Base-by-base conservation (phyloP, 30 jellyfish, hydroid and myxozoan species). In the Aurelia coerulea region DNA sequence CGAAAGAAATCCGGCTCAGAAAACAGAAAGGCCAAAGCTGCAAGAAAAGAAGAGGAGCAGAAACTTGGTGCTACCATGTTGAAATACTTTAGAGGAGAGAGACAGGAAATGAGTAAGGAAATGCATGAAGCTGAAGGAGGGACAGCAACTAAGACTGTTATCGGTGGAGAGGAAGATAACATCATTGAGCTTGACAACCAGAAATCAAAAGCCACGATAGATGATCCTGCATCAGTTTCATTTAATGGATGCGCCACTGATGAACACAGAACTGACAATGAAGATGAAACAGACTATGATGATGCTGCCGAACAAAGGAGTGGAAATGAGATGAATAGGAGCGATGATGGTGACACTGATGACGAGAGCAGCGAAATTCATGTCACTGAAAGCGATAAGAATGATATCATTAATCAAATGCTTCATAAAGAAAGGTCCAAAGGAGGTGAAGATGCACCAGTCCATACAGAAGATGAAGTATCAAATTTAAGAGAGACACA, bases 1-100 rank as follows among this genome's bases (percentile, higher is more conserved):
- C 65, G 88, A 77, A 64, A 80, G 84, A 80, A 80, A 49, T 50
- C 77, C 65, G 90, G 90, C 18, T 70, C 84, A 18, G 90, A 80
- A 67, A 62, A 63, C 72, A 65, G 74, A 41, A 80, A 67, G 42
- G 73, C 74, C 2, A 67, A 80, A 19, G 53, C 53, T 42, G 53
- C 53, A 42, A 42, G 53, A 42, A 42, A 42, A 42, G 53, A 42
- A 60, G 89, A 79, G 29, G 81, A 79, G 68, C 8, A 34, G 39
- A 79, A 62, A 49, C 89, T 78, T 64, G 70, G 89, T 12, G 81
- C 19, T 64, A 1, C 42, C 5, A 78, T 78, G 84, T 4, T 64
- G 80, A 78, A 78, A 32, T 78, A 78, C 51, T 78, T 78, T 78
- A 59, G 53, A 12, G 50, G 51, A 62, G 84, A 35, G 86, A 72